Conservation (phyloP, 2,113 vertebrate genomes). For the Promerops cafer region DNA sequence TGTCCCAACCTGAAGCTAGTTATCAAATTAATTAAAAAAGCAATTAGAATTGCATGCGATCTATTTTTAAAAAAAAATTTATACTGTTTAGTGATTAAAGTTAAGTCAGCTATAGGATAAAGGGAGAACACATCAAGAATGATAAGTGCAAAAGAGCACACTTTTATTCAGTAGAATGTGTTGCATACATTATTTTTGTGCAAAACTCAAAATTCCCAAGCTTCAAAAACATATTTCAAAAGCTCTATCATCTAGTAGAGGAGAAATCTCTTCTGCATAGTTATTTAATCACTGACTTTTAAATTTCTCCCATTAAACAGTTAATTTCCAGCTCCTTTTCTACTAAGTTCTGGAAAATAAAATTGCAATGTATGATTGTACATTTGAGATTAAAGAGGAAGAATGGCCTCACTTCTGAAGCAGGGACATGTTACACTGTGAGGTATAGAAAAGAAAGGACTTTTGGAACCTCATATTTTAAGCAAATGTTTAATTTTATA, state of each 20-base stretch:
- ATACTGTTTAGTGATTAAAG: background rate
- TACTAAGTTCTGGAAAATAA: background rate
- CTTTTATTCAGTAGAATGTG: background rate
- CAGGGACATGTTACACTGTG: background rate
- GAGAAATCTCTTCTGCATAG: background rate
- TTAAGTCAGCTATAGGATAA: background rate
- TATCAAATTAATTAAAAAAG: background rate
- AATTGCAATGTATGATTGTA: background rate
- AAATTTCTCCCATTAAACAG: background rate
- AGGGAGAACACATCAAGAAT: background rate
- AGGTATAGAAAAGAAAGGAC: background rate
- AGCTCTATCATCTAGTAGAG: background rate
- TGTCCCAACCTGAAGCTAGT: background rate
- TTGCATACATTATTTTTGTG: background rate
- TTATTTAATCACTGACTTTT: background rate
- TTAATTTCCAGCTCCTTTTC: background rate
- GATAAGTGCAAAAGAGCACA: background rate
- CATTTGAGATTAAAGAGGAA: background rate
- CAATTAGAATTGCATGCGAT: background rate
- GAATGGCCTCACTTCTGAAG: background rate
- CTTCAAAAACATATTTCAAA: background rate
- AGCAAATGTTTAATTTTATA: background rate
- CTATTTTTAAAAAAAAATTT: background rate
- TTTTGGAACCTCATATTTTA: background rate
- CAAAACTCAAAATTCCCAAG: background rate